These are phyloP conservation scores for Oxyura jamaicensis DNA, from an alignment of 2,113 vertebrate species.

Conservation along the genomic window DNA sequence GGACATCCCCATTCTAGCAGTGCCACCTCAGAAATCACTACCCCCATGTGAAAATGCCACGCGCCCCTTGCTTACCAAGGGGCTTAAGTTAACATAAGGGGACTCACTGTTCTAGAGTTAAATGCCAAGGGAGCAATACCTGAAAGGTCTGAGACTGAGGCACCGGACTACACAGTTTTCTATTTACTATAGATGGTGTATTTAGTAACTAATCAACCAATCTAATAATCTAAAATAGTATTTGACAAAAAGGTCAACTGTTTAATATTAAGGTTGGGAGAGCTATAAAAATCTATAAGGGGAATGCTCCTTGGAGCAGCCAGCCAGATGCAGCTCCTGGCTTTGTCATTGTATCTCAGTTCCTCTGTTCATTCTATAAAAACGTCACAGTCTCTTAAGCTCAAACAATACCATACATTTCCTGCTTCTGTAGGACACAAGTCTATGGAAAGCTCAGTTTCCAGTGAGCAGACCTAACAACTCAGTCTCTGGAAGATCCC, in stretches of 20 bases:
- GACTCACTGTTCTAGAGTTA: slow-evolving; percentile 11
- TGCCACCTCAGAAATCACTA: neutral
- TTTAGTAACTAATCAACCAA: slow-evolving; percentile 78
- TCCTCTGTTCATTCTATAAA: slow-evolving; percentile 56
- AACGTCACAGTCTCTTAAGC: slow-evolving; percentile 61
- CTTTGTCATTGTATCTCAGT: slow-evolving; percentile 4
- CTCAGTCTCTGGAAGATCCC: neutral
- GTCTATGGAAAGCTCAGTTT: neutral
- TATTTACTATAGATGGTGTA: slow-evolving; percentile 76
- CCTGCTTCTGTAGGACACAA: slow-evolving; percentile 15
- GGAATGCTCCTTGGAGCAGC: slow-evolving; percentile 62
- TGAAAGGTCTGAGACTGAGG: slow-evolving; percentile 57
- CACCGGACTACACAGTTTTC: slow-evolving; percentile 65
- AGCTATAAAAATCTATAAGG: slow-evolving; percentile 68
- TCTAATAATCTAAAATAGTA: slow-evolving; percentile 71
- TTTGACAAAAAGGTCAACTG: slow-evolving; percentile 79
- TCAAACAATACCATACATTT: slow-evolving; percentile 41
- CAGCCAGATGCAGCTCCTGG: slow-evolving; percentile 26
- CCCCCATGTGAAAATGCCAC: neutral
- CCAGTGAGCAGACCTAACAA: neutral
- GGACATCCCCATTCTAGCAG: neutral
- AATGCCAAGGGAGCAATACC: slow-evolving; percentile 67
- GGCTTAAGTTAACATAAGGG: slow-evolving; percentile 43
- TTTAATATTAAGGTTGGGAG: slow-evolving; percentile 69
- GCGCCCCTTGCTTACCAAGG: neutral